Conservation (phyloP, 2,888 invertebrate species). For the Lacanobia wlatinum region DNA sequence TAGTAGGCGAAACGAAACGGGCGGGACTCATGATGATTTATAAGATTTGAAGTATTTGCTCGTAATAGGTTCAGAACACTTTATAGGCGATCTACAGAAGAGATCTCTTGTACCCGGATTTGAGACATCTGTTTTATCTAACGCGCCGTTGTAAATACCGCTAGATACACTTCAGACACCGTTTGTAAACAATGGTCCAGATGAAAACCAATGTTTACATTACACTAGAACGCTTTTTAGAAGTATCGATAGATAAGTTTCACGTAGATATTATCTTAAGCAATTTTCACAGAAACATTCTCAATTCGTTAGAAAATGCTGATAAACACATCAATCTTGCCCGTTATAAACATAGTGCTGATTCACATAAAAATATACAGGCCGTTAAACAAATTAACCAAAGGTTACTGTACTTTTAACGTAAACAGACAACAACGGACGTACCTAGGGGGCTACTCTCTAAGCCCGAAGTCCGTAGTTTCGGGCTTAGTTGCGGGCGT, state of each 20-base stretch:
- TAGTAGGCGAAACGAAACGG: slow-evolving; percentile 49
- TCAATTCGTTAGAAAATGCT: slow-evolving; percentile 58
- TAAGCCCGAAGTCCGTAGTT: no score
- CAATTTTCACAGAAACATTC: slow-evolving; percentile 53
- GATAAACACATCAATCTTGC: slow-evolving; percentile 61
- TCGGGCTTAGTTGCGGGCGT: no score
- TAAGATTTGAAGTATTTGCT: slow-evolving; percentile 40
- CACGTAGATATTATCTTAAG: slow-evolving; percentile 61
- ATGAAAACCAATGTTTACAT: slow-evolving; percentile 82
- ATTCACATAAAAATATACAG: slow-evolving; percentile 56
- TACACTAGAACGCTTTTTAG: slow-evolving; percentile 71
- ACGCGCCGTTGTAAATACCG: slow-evolving; percentile 78
- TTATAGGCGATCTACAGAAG: slow-evolving; percentile 62
- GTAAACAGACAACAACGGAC: slow-evolving; percentile 51
- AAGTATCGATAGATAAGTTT: slow-evolving; percentile 63
- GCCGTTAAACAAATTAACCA: slow-evolving; percentile 58
- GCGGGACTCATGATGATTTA: slow-evolving; percentile 48
- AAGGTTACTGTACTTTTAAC: slow-evolving; percentile 59
- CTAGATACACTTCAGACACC: slow-evolving; percentile 72
- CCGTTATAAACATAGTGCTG: slow-evolving; percentile 53
- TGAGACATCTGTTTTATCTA: slow-evolving; percentile 82
- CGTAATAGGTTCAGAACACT: slow-evolving; percentile 42
- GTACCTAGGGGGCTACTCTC: no score
- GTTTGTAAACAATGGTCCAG: slow-evolving; percentile 81
- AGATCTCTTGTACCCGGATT: slow-evolving; percentile 71